Evolutionary conservation across 2,888 invertebrate genomes (phyloP).

Genomic region (Spilosoma lubricipeda): DNA sequence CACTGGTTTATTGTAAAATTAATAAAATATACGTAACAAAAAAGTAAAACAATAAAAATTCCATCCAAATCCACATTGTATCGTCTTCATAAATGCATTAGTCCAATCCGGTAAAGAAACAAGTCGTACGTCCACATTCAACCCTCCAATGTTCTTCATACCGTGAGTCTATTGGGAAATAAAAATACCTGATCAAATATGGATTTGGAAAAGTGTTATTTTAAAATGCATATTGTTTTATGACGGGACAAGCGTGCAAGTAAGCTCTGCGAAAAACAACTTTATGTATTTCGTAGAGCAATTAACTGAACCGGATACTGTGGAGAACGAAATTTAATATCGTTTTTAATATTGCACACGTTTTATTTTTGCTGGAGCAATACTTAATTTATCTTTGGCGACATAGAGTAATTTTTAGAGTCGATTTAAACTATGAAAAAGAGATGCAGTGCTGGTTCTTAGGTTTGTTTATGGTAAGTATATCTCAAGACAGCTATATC

Average conservation of each 20-base stretch:
- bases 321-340: constrained; percentile 2
- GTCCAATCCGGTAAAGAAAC: constrained; percentile 63
- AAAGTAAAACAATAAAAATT: constrained; percentile 68
- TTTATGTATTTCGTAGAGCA: constrained; percentile 18
- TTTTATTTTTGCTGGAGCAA: neutral
- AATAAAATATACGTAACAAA: constrained; percentile 54
- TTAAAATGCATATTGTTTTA: constrained; percentile 35
- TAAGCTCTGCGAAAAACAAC: constrained; percentile 28
- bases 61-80: constrained; percentile 78
- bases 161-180: constrained; percentile 82
- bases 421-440: neutral
- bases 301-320: constrained; percentile 9
- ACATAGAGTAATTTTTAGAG: neutral
- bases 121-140: constrained; percentile 61
- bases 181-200: constrained; percentile 78
- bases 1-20: constrained; percentile 72
- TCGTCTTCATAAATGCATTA: constrained; percentile 79
- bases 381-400: neutral
- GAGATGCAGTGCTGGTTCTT: neutral
- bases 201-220: constrained; percentile 71
- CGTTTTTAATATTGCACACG: constrained; percentile 10
- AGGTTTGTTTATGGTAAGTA: neutral
- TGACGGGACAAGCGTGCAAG: constrained; percentile 41
- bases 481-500: neutral
- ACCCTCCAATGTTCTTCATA: constrained; percentile 74